A percentile compares a stretch with the other conserved stretches of the same genome.
Conservation (phyloP, 2,797 vertebrate species). For the Rachycentron canadum region DNA sequence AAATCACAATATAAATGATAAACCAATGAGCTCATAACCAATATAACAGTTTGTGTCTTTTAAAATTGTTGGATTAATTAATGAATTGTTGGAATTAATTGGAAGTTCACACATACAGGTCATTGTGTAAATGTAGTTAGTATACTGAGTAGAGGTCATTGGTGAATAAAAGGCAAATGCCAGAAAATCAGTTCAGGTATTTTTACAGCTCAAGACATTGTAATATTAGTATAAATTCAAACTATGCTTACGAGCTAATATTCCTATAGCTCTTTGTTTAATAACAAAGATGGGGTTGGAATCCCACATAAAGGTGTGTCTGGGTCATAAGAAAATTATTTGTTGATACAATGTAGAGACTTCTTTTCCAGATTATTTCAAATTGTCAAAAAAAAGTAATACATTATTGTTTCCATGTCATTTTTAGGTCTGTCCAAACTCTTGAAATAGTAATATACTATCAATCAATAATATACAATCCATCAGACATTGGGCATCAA, state of each 20-base stretch:
- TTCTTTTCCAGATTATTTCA: too few relatives aligned
- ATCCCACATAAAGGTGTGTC: not conserved
- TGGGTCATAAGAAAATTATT: too few relatives aligned
- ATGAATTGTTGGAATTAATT: too few relatives aligned
- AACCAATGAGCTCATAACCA: not conserved
- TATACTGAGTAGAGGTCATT: not conserved
- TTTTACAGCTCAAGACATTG: not conserved
- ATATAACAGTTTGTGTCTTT: constrained; percentile 8
- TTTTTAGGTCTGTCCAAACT: not conserved
- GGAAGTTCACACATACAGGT: not conserved
- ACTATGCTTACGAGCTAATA: not conserved
- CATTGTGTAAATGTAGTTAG: not conserved
- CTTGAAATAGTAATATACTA: not conserved
- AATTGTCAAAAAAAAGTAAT: not conserved
- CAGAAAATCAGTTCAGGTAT: not conserved
- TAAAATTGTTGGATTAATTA: constrained; percentile 9
- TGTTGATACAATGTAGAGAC: too few relatives aligned
- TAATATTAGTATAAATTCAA: not conserved
- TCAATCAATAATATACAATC: too few relatives aligned
- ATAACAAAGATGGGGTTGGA: not conserved
- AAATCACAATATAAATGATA: constrained; percentile 3
- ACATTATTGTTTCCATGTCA: not conserved
- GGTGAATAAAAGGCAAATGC: not conserved
- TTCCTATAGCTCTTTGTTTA: not conserved
- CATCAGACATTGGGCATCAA: too few relatives aligned